Conservation (phyloP, 2,113 vertebrate genomes). For the Sapajus apella region DNA sequence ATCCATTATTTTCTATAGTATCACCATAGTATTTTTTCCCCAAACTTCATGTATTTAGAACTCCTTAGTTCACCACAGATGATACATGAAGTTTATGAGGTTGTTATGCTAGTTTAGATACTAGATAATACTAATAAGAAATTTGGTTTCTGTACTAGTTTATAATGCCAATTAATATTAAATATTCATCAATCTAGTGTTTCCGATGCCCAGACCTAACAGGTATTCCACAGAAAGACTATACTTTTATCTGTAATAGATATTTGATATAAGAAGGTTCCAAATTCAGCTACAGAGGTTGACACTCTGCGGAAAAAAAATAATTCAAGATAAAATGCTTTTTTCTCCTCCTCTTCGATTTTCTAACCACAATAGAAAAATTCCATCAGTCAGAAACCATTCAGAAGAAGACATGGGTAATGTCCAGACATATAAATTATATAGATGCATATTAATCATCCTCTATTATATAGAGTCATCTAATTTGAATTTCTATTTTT, state of each 20-base stretch:
- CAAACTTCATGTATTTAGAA: not conserved
- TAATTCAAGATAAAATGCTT: not conserved
- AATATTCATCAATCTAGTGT: not conserved
- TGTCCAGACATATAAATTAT: not conserved
- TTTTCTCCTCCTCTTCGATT: not conserved
- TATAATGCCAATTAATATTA: not conserved
- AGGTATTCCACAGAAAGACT: not conserved
- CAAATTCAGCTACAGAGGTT: not conserved
- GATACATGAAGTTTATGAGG: not conserved
- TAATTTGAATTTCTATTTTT: constrained; percentile 34
- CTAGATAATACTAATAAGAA: not conserved
- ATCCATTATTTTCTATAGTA: not conserved
- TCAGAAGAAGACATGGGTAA: not conserved
- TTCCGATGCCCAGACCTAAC: not conserved
- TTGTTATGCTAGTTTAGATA: not conserved
- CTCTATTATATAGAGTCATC: not conserved
- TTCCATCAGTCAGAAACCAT: not conserved
- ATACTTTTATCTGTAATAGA: not conserved
- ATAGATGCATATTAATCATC: not conserved
- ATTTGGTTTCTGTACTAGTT: not conserved
- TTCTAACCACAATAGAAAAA: not conserved
- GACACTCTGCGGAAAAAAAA: not conserved
- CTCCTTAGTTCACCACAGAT: not conserved
- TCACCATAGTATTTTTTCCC: not conserved
- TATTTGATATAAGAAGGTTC: not conserved